These are phyloP conservation scores for Drosophila watanabei DNA, from an alignment of 1,140 invertebrate genomes.

Conservation along the genomic window DNA sequence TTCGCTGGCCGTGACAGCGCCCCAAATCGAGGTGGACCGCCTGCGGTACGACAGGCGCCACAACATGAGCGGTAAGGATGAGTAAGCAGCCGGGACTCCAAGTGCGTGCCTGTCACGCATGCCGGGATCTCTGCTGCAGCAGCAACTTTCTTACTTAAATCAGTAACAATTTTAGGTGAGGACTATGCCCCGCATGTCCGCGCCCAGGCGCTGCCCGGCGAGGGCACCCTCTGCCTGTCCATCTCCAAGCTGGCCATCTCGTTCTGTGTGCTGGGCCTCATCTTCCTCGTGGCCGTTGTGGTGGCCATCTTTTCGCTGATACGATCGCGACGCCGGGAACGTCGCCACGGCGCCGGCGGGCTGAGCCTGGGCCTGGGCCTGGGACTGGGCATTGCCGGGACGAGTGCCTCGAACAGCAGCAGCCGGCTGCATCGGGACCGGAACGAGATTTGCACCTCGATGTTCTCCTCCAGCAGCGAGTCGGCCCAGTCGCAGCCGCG, in stretches of 20 bases:
- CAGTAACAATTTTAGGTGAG: slow-evolving; percentile 58
- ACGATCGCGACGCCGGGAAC: slow-evolving; percentile 86
- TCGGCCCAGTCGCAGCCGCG: slow-evolving; percentile 78
- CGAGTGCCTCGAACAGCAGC: slow-evolving; percentile 72
- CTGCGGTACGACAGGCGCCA: slow-evolving; percentile 78
- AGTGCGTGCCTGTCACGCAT: slow-evolving; percentile 22
- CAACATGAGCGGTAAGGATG: slow-evolving; percentile 79
- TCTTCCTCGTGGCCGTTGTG: slow-evolving; percentile 89
- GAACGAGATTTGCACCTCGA: slow-evolving; percentile 79
- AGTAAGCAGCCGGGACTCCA: not conserved
- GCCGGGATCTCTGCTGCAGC: not conserved
- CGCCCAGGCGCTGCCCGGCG: slow-evolving; percentile 43
- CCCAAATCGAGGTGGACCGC: slow-evolving; percentile 89
- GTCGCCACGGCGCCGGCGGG: slow-evolving; percentile 30
- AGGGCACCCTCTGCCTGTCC: slow-evolving; percentile 88
- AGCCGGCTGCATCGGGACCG: slow-evolving; percentile 63
- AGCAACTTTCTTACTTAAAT: not conserved
- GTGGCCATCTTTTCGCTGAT: slow-evolving; percentile 89
- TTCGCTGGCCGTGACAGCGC: slow-evolving; percentile 91
- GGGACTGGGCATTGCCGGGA: slow-evolving; percentile 30
- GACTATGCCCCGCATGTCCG: slow-evolving; percentile 76
- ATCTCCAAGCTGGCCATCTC: slow-evolving; percentile 90
- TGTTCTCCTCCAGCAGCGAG: slow-evolving; percentile 84
- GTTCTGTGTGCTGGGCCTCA: slow-evolving; percentile 89
- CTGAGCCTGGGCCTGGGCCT: slow-evolving; percentile 39